Percentiles rank a stretch among this genome's conserved stretches.
phyloP scores from a whole-genome alignment of 1,140 invertebrate species.

The Fopius arisanus region DNA sequence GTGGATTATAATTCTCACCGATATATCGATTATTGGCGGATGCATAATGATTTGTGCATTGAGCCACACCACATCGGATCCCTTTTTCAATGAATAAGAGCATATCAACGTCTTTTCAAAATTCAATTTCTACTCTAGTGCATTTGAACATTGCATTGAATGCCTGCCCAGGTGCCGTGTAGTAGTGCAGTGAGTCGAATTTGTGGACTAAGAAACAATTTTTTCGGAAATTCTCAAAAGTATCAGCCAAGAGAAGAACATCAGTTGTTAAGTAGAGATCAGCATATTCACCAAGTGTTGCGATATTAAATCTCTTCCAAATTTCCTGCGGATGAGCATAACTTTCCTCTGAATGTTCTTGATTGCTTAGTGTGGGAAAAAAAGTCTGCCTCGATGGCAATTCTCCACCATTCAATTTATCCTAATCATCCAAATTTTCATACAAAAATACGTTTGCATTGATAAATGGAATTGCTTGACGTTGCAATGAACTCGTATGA shows the following conservation, averaged over 20 bases:
- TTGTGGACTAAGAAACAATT: background rate
- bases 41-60: constrained; percentile 32
- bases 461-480: background rate
- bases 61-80: background rate
- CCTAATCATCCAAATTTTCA: constrained; percentile 43
- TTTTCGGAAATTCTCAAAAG: background rate
- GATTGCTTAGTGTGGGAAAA: background rate
- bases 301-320: constrained; percentile 53
- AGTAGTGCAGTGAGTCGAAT: background rate
- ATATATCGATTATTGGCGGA: constrained; percentile 63
- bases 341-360: background rate
- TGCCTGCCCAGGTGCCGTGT: background rate
- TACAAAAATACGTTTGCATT: constrained; percentile 38
- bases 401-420: constrained; percentile 41
- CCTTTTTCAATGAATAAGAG: background rate
- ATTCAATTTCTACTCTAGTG: background rate
- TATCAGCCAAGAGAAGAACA: background rate
- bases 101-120: background rate
- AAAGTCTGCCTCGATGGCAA: constrained; percentile 42
- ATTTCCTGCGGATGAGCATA: constrained; percentile 6
- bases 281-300: constrained; percentile 36
- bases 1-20: constrained; percentile 42
- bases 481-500: background rate
- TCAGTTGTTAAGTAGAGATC: background rate
- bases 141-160: background rate